Evolutionary conservation across 2,888 invertebrate species (phyloP).

Genomic region (Seladonia tumulorum): DNA sequence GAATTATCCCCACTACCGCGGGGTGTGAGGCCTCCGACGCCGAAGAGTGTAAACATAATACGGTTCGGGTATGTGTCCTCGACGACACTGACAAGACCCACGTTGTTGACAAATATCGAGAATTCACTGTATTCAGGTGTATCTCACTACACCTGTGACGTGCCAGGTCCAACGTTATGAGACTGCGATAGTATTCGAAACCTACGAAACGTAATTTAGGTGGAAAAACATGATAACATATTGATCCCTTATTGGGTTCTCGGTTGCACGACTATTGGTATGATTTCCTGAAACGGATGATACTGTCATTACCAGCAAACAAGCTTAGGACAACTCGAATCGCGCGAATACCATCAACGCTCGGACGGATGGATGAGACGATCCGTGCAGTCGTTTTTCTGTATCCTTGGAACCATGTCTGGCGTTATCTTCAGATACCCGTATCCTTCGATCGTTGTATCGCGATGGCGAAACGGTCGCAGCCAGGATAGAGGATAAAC

Average conservation of each 20-base stretch:
- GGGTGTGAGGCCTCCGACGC: too few species aligned
- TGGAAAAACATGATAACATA: neutral
- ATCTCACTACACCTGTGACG: too few species aligned
- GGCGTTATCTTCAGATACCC: conserved; percentile 48
- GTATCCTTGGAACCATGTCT: conserved; percentile 45
- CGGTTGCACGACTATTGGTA: neutral
- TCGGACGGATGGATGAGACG: conserved; percentile 21
- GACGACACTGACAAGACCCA: too few species aligned
- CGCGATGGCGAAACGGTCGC: conserved; percentile 28
- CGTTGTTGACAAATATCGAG: too few species aligned
- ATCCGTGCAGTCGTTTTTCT: conserved; percentile 26
- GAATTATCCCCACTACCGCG: too few species aligned
- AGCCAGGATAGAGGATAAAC: conserved; percentile 60
- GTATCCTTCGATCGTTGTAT: conserved; percentile 56
- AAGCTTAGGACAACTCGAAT: neutral
- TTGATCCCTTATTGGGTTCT: neutral
- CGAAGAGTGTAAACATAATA: too few species aligned
- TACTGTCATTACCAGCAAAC: neutral
- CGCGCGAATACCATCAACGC: conserved; percentile 10
- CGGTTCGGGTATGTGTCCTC: too few species aligned
- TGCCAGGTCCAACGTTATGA: too few species aligned
- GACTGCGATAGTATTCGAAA: neutral
- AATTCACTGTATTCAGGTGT: too few species aligned
- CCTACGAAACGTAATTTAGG: neutral
- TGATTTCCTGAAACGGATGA: neutral